phyloP scores from a whole-genome alignment of 2,113 vertebrate species.

The Furnarius figulus region DNA sequence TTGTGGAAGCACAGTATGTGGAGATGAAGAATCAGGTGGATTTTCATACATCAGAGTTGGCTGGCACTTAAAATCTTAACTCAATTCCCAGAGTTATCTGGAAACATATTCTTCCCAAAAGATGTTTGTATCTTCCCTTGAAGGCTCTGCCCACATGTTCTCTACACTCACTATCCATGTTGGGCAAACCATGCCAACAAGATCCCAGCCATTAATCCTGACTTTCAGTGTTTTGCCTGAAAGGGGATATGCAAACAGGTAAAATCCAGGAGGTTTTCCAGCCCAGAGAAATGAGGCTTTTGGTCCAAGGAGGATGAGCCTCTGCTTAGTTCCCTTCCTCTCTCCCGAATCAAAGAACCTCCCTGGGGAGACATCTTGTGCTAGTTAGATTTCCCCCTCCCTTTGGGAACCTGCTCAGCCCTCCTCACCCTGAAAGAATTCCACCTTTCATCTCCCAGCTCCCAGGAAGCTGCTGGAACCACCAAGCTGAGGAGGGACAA shows the following conservation, averaged over 20 bases:
- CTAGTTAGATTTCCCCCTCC: neutral
- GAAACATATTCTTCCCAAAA: neutral
- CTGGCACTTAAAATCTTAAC: neutral
- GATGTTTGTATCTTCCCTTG: neutral
- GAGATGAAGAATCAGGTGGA: neutral
- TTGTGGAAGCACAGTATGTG: neutral
- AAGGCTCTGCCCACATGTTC: neutral
- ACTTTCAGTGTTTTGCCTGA: neutral
- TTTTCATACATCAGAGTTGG: neutral
- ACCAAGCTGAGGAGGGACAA: neutral
- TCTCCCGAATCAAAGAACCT: slow-evolving; percentile 23
- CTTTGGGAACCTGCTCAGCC: neutral
- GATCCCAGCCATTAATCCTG: neutral
- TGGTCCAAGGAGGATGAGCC: neutral
- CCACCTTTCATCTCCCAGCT: slow-evolving; percentile 15
- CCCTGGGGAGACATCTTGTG: neutral
- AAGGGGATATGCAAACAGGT: neutral
- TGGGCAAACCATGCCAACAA: neutral
- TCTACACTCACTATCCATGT: neutral
- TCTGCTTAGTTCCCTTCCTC: neutral
- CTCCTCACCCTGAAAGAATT: neutral
- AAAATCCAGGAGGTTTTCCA: slow-evolving; percentile 15
- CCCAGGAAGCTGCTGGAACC: neutral
- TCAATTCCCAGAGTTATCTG: neutral
- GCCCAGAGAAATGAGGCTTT: neutral